Percentiles rank a stretch among this genome's conserved stretches.
These are phyloP conservation scores for Rhynchotus rufescens DNA, from an alignment of 2,797 vertebrate species.

Conservation along the genomic window DNA sequence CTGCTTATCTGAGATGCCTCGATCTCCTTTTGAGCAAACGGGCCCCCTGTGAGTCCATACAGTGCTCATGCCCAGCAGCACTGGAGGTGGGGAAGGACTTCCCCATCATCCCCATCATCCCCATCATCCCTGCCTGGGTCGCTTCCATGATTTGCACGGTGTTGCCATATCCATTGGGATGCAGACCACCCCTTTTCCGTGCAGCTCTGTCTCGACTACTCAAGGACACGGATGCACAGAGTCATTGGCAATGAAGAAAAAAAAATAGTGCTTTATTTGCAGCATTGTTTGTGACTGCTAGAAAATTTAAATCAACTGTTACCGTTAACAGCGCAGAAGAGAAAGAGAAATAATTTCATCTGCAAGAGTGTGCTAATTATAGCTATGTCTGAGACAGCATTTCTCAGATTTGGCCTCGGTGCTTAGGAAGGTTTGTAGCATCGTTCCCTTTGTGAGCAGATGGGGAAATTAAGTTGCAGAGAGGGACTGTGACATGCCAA, in stretches of 20 bases:
- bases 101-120: background rate
- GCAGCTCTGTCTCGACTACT: fast-evolving
- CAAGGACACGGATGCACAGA: background rate
- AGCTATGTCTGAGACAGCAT: background rate
- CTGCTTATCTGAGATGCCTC: background rate
- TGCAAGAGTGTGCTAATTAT: background rate
- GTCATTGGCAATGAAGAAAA: fast-evolving
- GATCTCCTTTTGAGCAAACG: background rate
- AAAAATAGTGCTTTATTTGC: background rate
- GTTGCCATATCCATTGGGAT: background rate
- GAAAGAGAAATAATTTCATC: background rate
- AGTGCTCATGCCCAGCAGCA: background rate
- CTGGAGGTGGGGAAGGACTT: background rate
- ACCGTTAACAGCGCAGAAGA: background rate
- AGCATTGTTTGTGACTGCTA: background rate
- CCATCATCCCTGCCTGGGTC: fast-evolving
- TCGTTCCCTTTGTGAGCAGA: slow-evolving; percentile 40
- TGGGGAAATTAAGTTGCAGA: slow-evolving; percentile 26
- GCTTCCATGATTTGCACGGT: background rate
- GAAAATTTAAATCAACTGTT: background rate
- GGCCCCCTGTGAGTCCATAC: background rate
- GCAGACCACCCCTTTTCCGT: background rate
- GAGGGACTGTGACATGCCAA: background rate
- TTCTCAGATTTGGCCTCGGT: background rate
- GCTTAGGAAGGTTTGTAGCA: background rate